Evolutionary conservation across 2,113 vertebrate species (phyloP).

Genomic region (Pycnonotus jocosus): DNA sequence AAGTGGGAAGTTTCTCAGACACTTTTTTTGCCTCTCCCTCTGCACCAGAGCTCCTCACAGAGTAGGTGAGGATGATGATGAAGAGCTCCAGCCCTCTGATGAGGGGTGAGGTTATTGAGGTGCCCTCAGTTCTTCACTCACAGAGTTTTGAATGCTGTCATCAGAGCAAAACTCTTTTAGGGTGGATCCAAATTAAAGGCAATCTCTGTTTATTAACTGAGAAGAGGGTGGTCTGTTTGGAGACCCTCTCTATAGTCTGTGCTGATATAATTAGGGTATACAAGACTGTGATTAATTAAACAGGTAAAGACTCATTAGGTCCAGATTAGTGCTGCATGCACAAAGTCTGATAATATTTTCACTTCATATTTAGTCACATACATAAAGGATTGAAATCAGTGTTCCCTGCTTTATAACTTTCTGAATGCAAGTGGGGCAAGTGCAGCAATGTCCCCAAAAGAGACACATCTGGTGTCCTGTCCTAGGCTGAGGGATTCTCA

Average conservation of each 20-base stretch:
- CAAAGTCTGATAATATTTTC: neutral
- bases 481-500: neutral
- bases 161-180: neutral
- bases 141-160: neutral
- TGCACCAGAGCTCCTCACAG: neutral
- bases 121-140: neutral
- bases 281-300: neutral
- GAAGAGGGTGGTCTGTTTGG: neutral
- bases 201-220: neutral
- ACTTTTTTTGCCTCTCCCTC: neutral
- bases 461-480: neutral
- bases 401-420: neutral
- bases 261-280: accelerated
- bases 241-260: neutral
- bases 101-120: neutral
- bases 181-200: neutral
- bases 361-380: accelerated
- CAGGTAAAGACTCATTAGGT: neutral
- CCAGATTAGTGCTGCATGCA: neutral
- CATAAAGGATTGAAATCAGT: neutral
- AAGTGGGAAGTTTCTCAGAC: neutral
- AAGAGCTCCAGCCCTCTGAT: neutral
- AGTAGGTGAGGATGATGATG: neutral
- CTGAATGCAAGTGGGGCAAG: neutral
- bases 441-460: no score